Conservation (phyloP, 30 jellyfish, hydroid and myxozoan species). For the Hydractinia echinata region DNA sequence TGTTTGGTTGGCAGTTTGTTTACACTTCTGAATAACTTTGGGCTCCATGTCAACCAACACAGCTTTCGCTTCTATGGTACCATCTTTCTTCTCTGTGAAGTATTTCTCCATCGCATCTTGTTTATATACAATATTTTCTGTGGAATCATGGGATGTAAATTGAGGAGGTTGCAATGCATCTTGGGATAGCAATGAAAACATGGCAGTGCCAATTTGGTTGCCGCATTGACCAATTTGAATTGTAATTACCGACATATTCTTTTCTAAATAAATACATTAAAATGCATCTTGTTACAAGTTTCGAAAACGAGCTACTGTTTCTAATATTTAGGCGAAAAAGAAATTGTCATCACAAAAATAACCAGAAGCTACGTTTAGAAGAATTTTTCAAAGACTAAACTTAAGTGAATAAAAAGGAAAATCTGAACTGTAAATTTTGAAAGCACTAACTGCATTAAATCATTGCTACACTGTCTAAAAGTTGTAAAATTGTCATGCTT, state of each 20-base stretch:
- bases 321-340: too few species aligned
- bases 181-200: conserved; percentile 40
- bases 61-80: conserved; percentile 57
- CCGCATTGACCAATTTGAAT: conserved; percentile 96
- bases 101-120: conserved; percentile 47
- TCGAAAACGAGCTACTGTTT: too few species aligned
- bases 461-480: too few species aligned
- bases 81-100: conserved; percentile 36
- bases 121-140: conserved; percentile 32
- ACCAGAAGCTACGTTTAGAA: too few species aligned
- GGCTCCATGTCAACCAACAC: conserved; percentile 84
- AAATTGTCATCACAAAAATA: too few species aligned
- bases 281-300: too few species aligned
- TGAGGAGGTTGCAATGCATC: conserved; percentile 61
- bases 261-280: too few species aligned
- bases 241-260: conserved; percentile 68
- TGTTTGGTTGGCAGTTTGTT: conserved; percentile 31
- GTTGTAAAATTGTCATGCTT: too few species aligned
- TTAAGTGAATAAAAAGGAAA: too few species aligned
- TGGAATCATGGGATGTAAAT: conserved; percentile 25
- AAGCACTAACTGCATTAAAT: too few species aligned
- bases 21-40: conserved; percentile 56
- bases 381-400: too few species aligned
- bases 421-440: too few species aligned
- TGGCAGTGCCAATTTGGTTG: conserved; percentile 80